phyloP scores from a whole-genome alignment of 2,113 vertebrate species.

The Coreoperca whiteheadi region DNA sequence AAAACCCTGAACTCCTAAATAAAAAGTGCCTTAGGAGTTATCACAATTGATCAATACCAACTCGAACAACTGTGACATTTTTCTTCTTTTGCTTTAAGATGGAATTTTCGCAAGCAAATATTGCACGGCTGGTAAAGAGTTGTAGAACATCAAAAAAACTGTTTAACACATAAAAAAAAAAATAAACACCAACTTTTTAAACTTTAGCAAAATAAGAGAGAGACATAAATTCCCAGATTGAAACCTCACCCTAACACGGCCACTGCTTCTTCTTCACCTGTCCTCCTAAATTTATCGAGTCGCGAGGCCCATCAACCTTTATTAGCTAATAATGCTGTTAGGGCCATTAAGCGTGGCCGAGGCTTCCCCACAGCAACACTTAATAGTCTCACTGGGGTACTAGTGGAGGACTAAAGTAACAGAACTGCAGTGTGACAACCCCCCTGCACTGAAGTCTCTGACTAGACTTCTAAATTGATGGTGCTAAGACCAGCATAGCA shows the following conservation, averaged over 20 bases:
- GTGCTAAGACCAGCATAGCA: constrained; percentile 36
- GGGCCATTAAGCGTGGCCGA: constrained; percentile 75
- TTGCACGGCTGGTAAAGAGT: neutral
- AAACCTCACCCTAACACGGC: constrained; percentile 44
- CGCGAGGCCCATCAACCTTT: constrained; percentile 77
- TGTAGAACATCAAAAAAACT: neutral
- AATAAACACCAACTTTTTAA: neutral
- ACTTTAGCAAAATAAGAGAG: constrained; percentile 4
- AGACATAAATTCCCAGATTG: constrained; percentile 29
- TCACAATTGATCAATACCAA: neutral
- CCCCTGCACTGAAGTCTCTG: constrained; percentile 52
- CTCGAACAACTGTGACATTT: neutral
- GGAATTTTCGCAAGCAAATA: too few relatives aligned
- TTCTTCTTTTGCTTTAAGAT: neutral
- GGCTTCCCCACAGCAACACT: constrained; percentile 66
- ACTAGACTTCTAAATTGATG: constrained; percentile 69
- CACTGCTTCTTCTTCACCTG: constrained; percentile 38
- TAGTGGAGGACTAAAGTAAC: constrained; percentile 62
- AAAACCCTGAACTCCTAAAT: neutral
- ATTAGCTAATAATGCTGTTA: constrained; percentile 82
- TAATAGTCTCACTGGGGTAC: constrained; percentile 64
- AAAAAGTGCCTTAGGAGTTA: neutral
- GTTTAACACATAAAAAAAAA: neutral
- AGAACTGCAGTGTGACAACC: constrained; percentile 59
- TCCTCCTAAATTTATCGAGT: constrained; percentile 71